Evolutionary conservation across 1,140 invertebrate genomes (phyloP).

Genomic region (Anoplolepis gracilipes): DNA sequence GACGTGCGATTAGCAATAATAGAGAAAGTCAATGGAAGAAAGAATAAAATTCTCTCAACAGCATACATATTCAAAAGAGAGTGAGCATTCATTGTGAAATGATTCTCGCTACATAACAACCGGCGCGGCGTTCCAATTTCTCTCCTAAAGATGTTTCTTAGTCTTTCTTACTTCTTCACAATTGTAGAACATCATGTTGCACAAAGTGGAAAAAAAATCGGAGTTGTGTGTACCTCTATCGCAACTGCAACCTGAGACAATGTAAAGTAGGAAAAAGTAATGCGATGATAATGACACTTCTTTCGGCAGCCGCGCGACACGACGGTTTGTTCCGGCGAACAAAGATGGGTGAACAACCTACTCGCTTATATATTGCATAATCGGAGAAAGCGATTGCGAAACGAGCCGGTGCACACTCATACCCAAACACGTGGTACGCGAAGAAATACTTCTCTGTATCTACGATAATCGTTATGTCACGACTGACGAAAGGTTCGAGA

Average conservation of each 20-base stretch:
- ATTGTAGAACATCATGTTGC: not conserved
- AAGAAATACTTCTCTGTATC: slow-evolving; percentile 19
- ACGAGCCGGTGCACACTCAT: slow-evolving; percentile 51
- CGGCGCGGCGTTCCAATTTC: not conserved
- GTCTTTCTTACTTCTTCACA: not conserved
- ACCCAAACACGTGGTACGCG: slow-evolving; percentile 28
- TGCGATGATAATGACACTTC: slow-evolving; percentile 1
- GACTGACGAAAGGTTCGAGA: slow-evolving; percentile 12
- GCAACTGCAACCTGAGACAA: not conserved
- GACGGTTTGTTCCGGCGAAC: slow-evolving; percentile 64
- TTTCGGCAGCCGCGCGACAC: not conserved
- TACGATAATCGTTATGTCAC: slow-evolving; percentile 68
- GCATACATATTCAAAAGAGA: not conserved
- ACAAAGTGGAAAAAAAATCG: not conserved
- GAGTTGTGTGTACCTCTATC: no score
- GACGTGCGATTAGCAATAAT: not conserved
- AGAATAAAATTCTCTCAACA: not conserved
- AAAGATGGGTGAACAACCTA: slow-evolving; percentile 83
- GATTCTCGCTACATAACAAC: not conserved
- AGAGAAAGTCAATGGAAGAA: not conserved
- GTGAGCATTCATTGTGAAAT: not conserved
- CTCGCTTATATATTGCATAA: slow-evolving; percentile 77
- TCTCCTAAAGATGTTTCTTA: not conserved
- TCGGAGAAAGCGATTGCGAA: slow-evolving; percentile 83
- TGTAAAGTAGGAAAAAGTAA: not conserved